These are phyloP conservation scores for Xestia xanthographa DNA, from an alignment of 2,888 invertebrate genomes.

Conservation along the genomic window DNA sequence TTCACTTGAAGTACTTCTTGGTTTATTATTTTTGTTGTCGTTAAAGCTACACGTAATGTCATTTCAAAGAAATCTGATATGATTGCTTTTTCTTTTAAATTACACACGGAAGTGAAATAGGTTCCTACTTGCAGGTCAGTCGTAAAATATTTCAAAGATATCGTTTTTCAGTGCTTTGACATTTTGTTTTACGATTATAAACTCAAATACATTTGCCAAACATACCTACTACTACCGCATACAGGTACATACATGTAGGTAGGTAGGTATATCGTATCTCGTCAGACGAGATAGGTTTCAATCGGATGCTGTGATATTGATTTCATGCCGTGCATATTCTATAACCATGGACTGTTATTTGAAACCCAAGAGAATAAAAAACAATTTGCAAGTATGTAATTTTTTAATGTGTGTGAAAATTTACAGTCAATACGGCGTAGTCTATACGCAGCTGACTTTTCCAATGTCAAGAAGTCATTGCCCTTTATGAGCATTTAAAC, in stretches of 20 bases:
- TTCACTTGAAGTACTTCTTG: constrained; percentile 16
- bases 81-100: constrained; percentile 8
- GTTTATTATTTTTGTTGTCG: constrained; percentile 5
- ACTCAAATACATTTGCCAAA: constrained; percentile 1
- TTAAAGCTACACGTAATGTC: neutral
- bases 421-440: constrained; percentile 17
- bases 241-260: neutral
- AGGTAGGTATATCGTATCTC: constrained; percentile 31
- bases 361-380: constrained; percentile 1
- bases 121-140: neutral
- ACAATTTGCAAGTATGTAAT: neutral
- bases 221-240: neutral
- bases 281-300: constrained; percentile 53
- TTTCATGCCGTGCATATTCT: constrained; percentile 42
- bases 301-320: constrained; percentile 51
- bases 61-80: constrained; percentile 12
- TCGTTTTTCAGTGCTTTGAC: constrained; percentile 16
- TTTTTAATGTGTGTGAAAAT: neutral
- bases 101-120: constrained; percentile 29
- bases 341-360: constrained; percentile 19
- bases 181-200: neutral
- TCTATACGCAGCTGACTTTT: constrained; percentile 15
- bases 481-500: constrained; percentile 8
- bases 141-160: constrained; percentile 25
- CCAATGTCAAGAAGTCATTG: constrained; percentile 39